Evolutionary conservation across 2,888 invertebrate species (phyloP).

Genomic region (Caenorhabditis sp.): DNA sequence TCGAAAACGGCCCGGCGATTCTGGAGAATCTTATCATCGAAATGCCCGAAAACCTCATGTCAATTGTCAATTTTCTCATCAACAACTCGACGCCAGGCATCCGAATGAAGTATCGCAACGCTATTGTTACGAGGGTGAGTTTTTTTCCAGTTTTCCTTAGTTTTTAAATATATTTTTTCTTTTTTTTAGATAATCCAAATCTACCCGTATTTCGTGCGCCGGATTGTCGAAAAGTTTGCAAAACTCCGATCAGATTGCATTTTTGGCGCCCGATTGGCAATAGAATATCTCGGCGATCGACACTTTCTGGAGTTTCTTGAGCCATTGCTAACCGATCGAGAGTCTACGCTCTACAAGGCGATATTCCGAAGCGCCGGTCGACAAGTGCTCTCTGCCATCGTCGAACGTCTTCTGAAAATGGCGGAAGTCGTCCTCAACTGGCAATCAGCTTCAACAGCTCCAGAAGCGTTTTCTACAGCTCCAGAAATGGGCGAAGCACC

Average conservation of each 20-base stretch:
- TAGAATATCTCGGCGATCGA: slow-evolving; percentile 30
- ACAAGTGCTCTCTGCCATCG: slow-evolving; percentile 22
- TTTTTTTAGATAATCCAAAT: slow-evolving; percentile 32
- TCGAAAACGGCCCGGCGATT: slow-evolving; percentile 39
- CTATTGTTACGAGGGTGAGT: slow-evolving; percentile 26
- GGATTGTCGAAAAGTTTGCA: slow-evolving; percentile 27
- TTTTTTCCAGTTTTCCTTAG: background rate
- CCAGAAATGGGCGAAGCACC: slow-evolving; percentile 39
- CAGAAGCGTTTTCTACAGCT: too few species aligned
- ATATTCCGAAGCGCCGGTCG: slow-evolving; percentile 21
- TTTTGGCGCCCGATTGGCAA: slow-evolving; percentile 38
- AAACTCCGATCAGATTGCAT: slow-evolving; percentile 34
- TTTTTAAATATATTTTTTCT: background rate
- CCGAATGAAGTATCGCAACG: slow-evolving; percentile 20
- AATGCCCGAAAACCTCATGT: slow-evolving; percentile 34
- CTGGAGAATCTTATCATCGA: slow-evolving; percentile 35
- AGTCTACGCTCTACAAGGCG: slow-evolving; percentile 20
- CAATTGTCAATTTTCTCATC: slow-evolving; percentile 30
- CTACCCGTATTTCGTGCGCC: slow-evolving; percentile 28
- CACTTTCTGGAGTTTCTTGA: slow-evolving; percentile 57
- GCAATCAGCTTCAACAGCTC: background rate
- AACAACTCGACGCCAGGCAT: slow-evolving; percentile 9
- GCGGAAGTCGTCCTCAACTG: slow-evolving; percentile 16
- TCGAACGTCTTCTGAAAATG: slow-evolving; percentile 33
- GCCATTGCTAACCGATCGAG: slow-evolving; percentile 31